These are phyloP conservation scores for Embidobia sp. DNA, from an alignment of 2,888 invertebrate species.

Conservation along the genomic window DNA sequence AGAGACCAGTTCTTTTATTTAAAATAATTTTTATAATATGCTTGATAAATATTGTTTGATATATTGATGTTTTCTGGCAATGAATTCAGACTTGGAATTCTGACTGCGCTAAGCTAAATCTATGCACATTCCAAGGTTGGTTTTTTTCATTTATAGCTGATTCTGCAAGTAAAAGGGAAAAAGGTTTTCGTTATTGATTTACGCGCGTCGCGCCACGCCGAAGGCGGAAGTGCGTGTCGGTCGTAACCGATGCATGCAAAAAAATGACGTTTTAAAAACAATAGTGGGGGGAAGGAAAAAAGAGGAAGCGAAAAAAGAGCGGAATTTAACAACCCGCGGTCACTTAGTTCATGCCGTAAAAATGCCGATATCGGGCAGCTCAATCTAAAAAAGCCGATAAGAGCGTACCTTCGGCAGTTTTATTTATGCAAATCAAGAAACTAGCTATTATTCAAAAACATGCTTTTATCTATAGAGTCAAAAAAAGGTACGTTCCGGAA, in stretches of 20 bases:
- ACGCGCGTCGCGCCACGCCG: slow-evolving; percentile 6
- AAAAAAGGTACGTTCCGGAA: no score
- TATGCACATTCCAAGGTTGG: no score
- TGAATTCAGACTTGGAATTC: no score
- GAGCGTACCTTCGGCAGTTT: not conserved
- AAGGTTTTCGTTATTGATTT: slow-evolving; percentile 45
- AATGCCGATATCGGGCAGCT: slow-evolving; percentile 10
- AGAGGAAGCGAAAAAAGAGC: slow-evolving; percentile 2
- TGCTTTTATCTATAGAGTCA: not conserved
- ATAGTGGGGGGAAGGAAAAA: no score
- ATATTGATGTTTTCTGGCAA: no score
- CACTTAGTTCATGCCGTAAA: slow-evolving; percentile 9
- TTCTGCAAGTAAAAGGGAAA: no score
- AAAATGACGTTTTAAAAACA: slow-evolving; percentile 31
- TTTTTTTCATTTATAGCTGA: no score
- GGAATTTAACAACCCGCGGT: no score
- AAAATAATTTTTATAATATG: no score
- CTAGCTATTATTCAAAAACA: slow-evolving; percentile 8
- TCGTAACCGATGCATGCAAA: slow-evolving; percentile 37
- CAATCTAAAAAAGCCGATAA: slow-evolving; percentile 9
- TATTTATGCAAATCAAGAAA: slow-evolving; percentile 25
- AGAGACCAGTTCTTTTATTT: no score
- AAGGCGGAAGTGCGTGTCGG: slow-evolving; percentile 48
- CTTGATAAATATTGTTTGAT: no score
- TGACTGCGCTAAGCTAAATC: no score